These are phyloP conservation scores for Poeciliopsis turneri DNA, from an alignment of 2,797 vertebrate species.

Conservation along the genomic window DNA sequence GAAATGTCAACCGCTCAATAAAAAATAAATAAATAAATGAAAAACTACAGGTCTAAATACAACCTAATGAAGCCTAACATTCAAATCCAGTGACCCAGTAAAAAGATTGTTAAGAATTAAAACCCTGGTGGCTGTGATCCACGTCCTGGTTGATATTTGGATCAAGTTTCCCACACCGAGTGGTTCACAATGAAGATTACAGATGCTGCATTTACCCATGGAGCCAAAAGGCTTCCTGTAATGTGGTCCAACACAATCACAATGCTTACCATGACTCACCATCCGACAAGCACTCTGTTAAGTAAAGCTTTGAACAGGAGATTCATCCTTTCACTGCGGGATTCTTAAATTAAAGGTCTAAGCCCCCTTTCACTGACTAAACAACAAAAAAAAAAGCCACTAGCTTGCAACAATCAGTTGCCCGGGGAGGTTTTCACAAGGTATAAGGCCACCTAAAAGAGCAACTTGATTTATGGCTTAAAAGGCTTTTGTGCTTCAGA, in stretches of 20 bases:
- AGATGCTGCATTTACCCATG: slow-evolving; percentile 20
- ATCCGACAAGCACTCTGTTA: slow-evolving; percentile 29
- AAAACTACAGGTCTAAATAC: background rate
- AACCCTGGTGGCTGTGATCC: background rate
- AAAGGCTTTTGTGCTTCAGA: slow-evolving; percentile 34
- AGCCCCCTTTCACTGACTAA: slow-evolving; percentile 42
- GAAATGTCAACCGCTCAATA: background rate
- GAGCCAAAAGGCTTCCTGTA: slow-evolving; percentile 36
- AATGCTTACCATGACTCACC: slow-evolving; percentile 45
- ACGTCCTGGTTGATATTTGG: slow-evolving; percentile 13
- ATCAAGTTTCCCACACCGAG: slow-evolving; percentile 28
- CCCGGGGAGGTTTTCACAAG: slow-evolving; percentile 51
- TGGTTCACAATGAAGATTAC: slow-evolving; percentile 7
- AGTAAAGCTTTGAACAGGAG: slow-evolving; percentile 39
- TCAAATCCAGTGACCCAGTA: background rate
- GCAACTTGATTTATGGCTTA: slow-evolving; percentile 25
- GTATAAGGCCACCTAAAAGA: slow-evolving; percentile 44
- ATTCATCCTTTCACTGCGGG: slow-evolving; percentile 45
- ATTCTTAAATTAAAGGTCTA: slow-evolving; percentile 34
- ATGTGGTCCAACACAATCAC: slow-evolving; percentile 49
- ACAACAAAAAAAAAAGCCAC: slow-evolving; percentile 23
- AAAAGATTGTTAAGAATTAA: background rate
- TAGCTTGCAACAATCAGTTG: slow-evolving; percentile 22
- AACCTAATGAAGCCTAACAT: background rate
- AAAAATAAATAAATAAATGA: background rate